These are phyloP conservation scores for Malacoctenus gilli DNA, from an alignment of 2,797 vertebrate species.

Conservation along the genomic window DNA sequence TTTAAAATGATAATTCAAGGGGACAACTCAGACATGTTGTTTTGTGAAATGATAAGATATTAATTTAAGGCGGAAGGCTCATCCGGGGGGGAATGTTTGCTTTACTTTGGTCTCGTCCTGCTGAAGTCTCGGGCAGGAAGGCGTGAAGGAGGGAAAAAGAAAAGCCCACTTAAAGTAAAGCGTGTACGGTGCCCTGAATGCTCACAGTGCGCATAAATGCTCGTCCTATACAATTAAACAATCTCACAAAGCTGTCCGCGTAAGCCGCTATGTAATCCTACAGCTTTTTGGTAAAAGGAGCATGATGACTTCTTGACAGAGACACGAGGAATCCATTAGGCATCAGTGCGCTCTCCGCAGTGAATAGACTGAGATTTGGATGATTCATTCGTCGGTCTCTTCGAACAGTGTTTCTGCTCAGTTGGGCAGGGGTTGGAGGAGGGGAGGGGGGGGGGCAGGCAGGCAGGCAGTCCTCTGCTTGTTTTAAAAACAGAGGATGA, in stretches of 20 bases:
- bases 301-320: slow-evolving; percentile 30
- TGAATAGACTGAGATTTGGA: slow-evolving; percentile 50
- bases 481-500: slow-evolving; percentile 51
- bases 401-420: slow-evolving; percentile 39
- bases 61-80: too few relatives aligned
- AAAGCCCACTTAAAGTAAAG: too few relatives aligned
- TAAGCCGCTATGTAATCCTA: slow-evolving; percentile 5
- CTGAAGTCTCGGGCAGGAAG: too few relatives aligned
- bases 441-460: not conserved
- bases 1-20: too few relatives aligned
- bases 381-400: slow-evolving; percentile 59
- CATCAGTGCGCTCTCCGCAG: slow-evolving; percentile 11
- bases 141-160: too few relatives aligned
- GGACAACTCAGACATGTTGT: too few relatives aligned
- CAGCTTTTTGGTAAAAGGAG: slow-evolving; percentile 22
- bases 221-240: slow-evolving; percentile 5
- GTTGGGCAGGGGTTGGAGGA: slow-evolving; percentile 10
- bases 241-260: slow-evolving; percentile 19
- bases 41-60: too few relatives aligned
- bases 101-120: too few relatives aligned
- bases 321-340: slow-evolving; percentile 42
- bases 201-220: slow-evolving; percentile 3
- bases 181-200: not conserved
- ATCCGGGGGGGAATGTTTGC: too few relatives aligned
- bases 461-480: slow-evolving; percentile 28